phyloP scores from a whole-genome alignment of 2,888 invertebrate species.

The Orchestes rusci region DNA sequence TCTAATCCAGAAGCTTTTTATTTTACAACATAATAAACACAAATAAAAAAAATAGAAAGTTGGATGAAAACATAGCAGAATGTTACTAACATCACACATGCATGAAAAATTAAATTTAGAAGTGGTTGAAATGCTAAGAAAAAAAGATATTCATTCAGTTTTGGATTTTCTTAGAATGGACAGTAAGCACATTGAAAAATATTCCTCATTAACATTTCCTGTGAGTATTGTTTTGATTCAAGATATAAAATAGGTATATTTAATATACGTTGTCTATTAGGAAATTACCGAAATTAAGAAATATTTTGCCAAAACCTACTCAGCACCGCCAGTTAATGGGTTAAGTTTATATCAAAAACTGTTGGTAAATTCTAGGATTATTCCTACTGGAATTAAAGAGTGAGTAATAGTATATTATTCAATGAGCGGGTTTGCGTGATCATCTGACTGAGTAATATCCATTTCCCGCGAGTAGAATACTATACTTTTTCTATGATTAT shows the following conservation, averaged over 20 bases:
- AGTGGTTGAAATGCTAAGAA: conserved; percentile 45
- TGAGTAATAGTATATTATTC: no score
- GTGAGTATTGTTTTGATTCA: conserved; percentile 16
- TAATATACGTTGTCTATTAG: conserved; percentile 33
- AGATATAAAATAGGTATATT: background rate
- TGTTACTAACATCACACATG: conserved; percentile 1
- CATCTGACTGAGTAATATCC: no score
- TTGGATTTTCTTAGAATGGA: conserved; percentile 54
- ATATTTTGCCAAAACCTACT: conserved; percentile 48
- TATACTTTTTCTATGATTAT: no score
- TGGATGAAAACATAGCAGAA: no score
- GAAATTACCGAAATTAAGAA: conserved; percentile 42
- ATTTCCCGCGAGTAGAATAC: no score
- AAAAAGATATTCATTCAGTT: conserved; percentile 49
- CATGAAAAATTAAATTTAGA: conserved; percentile 40
- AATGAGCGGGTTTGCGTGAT: no score
- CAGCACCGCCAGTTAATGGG: conserved; percentile 43
- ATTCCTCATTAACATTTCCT: conserved; percentile 37
- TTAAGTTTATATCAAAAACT: conserved; percentile 37
- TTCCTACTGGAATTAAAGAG: conserved; percentile 50
- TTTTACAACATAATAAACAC: no score
- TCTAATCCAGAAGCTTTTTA: no score
- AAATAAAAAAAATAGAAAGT: no score
- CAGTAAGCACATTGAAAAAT: conserved; percentile 45
- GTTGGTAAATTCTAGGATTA: conserved; percentile 37